Percentiles rank a stretch among this genome's conserved stretches.
phyloP scores from a whole-genome alignment of 1,140 invertebrate species.

The Planococcus citri region DNA sequence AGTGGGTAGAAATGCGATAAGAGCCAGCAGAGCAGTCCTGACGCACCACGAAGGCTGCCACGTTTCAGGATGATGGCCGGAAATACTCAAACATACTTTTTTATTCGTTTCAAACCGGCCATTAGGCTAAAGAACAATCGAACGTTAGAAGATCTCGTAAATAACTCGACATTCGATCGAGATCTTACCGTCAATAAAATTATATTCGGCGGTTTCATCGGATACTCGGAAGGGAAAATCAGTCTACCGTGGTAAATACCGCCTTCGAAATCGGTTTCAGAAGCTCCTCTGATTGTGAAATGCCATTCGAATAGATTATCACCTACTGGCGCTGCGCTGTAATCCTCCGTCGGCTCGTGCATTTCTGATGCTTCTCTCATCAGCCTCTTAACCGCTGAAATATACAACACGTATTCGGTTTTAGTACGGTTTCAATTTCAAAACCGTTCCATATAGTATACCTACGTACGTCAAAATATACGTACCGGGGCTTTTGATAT shows the following conservation, averaged over 20 bases:
- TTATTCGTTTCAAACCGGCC: slow-evolving; percentile 88
- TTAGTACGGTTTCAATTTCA: background rate
- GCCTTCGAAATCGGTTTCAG: slow-evolving; percentile 74
- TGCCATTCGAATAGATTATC: slow-evolving; percentile 98
- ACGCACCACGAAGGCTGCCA: slow-evolving; percentile 97
- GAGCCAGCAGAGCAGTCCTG: slow-evolving; percentile 77
- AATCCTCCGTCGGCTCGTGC: slow-evolving; percentile 74
- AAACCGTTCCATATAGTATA: too few relatives aligned
- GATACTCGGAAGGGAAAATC: slow-evolving; percentile 80
- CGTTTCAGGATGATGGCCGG: slow-evolving; percentile 92
- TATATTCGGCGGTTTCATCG: slow-evolving; percentile 95
- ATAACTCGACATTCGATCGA: background rate
- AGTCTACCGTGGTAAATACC: slow-evolving; percentile 88
- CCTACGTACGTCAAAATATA: background rate
- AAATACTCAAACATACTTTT: slow-evolving; percentile 94
- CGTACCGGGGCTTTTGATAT: slow-evolving; percentile 6
- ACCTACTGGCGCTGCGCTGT: slow-evolving; percentile 78
- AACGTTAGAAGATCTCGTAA: background rate
- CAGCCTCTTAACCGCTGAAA: slow-evolving; percentile 76
- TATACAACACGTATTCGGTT: slow-evolving; percentile 19
- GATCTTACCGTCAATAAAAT: slow-evolving; percentile 72
- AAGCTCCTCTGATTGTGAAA: slow-evolving; percentile 83
- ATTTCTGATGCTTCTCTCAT: slow-evolving; percentile 86
- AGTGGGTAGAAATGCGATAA: slow-evolving; percentile 92
- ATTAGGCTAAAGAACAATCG: slow-evolving; percentile 58